Base-by-base conservation (phyloP, 1,140 invertebrate genomes). In the Meloidogyne exigua region DNA sequence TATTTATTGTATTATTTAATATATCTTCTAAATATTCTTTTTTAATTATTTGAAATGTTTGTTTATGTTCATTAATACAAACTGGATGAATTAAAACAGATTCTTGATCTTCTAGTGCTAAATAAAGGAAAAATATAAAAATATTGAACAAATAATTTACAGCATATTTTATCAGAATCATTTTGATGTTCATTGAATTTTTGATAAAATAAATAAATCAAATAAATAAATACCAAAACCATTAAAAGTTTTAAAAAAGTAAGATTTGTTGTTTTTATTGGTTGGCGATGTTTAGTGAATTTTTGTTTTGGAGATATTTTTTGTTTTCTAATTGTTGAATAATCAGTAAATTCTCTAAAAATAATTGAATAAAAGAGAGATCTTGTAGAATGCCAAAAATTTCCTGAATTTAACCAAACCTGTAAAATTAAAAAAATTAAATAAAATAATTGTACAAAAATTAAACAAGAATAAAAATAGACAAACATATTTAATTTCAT, bases 291-390 rank as follows among this genome's bases (percentile, higher is more conserved):
- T n/a, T 57, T 57, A 57, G n/a, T n/a, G 5, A 57, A n/a, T 57
- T n/a, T 57, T n/a, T 57, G 36, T 10, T 39, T 39, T n/a, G n/a
- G n/a, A 9, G 9, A 39, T 9, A 39, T 9, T 39, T 9, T 39
- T 39, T 39, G 49, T 57, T 57, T 57, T 57, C 18, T 7, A n/a
- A n/a, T n/a, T 7, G 49, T 57, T 57, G 49, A 57, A 57, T 57
- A 57, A 57, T 57, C n/a, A n/a, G 3, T 57, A 57, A 57, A 57
- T 57, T 57, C 18, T 57, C 49, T 57, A n/a, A 57, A 57, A 57
- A 57, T 57, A 57, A 57, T 57, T 57, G 49, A 57, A 57, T 57
- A 57, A 57, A n/a, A 57, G n/a, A 57, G 18, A n/a, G 49, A 57
- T n/a, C 49, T 18, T n/a, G 49, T 57, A 57, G n/a, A 57, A n/a